Evolutionary conservation across 2,888 invertebrate genomes (phyloP).

Genomic region (Papilio elwesi): DNA sequence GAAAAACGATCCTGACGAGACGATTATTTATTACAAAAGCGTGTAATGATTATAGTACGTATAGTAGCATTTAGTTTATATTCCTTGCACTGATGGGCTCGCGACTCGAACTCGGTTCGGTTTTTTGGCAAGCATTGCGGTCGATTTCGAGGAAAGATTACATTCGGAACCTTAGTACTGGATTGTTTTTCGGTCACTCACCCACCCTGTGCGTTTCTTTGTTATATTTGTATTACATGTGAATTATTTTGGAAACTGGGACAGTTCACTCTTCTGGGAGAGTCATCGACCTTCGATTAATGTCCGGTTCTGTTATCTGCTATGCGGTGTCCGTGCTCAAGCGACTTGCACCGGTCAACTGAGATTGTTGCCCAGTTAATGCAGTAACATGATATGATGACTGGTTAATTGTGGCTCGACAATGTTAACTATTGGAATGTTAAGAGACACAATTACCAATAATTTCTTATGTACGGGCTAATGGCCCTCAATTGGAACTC

Average conservation of each 20-base stretch:
- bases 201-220: conserved; percentile 60
- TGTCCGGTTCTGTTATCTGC: conserved; percentile 35
- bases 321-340: conserved; percentile 9
- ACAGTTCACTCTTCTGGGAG: conserved; percentile 49
- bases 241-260: conserved; percentile 61
- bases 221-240: conserved; percentile 62
- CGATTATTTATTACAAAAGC: conserved; percentile 74
- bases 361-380: conserved; percentile 17
- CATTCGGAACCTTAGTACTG: conserved; percentile 76
- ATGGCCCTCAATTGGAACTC: conserved; percentile 68
- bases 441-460: conserved; percentile 52
- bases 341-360: conserved; percentile 5
- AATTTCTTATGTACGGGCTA: conserved; percentile 64
- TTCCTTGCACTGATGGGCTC: conserved; percentile 57
- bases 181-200: conserved; percentile 80
- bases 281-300: conserved; percentile 47
- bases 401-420: conserved; percentile 35
- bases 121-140: conserved; percentile 78
- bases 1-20: conserved; percentile 65
- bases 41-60: conserved; percentile 62
- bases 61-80: conserved; percentile 68
- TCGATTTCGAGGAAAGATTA: conserved; percentile 78
- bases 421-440: conserved; percentile 52
- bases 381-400: conserved; percentile 14
- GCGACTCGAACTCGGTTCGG: conserved; percentile 53